A percentile compares a stretch with the other conserved stretches of the same genome.
These are phyloP conservation scores for Coregonus sp. DNA, from an alignment of 2,797 vertebrate species.

Conservation along the genomic window DNA sequence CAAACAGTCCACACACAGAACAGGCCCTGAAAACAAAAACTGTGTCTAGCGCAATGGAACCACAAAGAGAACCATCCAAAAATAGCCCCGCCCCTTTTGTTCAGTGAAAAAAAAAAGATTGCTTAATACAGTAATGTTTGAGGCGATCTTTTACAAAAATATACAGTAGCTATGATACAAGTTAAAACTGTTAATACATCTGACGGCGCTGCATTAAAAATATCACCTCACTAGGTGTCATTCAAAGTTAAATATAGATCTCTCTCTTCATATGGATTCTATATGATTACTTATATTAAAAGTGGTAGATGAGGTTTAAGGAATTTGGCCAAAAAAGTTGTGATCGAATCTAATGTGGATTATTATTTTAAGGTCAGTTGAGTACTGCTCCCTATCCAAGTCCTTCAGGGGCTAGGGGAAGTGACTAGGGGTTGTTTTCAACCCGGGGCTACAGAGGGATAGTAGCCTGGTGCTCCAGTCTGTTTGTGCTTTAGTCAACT, in stretches of 20 bases:
- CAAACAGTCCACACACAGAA: background rate
- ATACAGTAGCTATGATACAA: slow-evolving; percentile 61
- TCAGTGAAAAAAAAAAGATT: slow-evolving; percentile 49
- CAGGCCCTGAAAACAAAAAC: slow-evolving; percentile 45
- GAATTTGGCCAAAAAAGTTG: slow-evolving; percentile 59
- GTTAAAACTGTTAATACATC: slow-evolving; percentile 50
- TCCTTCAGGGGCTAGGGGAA: no score
- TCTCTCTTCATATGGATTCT: slow-evolving; percentile 36
- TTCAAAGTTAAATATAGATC: slow-evolving; percentile 72
- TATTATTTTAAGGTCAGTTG: slow-evolving; percentile 16
- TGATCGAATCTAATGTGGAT: slow-evolving; percentile 19
- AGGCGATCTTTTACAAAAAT: slow-evolving; percentile 64
- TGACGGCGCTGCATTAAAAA: slow-evolving; percentile 58
- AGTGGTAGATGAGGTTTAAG: slow-evolving; percentile 52
- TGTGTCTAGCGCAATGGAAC: slow-evolving; percentile 57
- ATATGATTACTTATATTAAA: slow-evolving; percentile 50
- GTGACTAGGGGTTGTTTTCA: no score
- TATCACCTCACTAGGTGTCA: slow-evolving; percentile 42
- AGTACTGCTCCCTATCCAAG: background rate
- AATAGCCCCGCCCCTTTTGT: slow-evolving; percentile 44
- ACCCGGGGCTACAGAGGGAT: no score
- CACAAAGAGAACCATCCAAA: slow-evolving; percentile 41
- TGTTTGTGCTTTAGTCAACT: background rate
- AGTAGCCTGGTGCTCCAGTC: background rate
- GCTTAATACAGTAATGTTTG: slow-evolving; percentile 30